Percentiles rank a stretch among this genome's conserved stretches.
These are phyloP conservation scores for Oncorhynchus mykiss DNA, from an alignment of 2,113 vertebrate genomes.

Conservation along the genomic window DNA sequence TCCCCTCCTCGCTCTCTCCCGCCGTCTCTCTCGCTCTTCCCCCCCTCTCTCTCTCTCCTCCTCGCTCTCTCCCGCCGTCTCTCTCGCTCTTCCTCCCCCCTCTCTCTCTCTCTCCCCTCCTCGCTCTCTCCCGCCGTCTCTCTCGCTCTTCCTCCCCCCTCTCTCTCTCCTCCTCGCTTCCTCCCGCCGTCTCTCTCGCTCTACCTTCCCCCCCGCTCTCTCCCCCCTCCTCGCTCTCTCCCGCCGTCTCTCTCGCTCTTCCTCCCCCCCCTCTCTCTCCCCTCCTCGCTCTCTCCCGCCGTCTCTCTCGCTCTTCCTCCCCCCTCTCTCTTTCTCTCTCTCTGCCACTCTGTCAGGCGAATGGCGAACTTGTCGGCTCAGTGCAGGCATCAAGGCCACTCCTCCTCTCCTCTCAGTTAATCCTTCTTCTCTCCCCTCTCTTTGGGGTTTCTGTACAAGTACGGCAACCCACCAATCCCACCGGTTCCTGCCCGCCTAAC, in stretches of 20 bases:
- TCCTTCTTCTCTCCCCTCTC: background rate
- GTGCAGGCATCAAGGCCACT: constrained; percentile 26
- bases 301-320: background rate
- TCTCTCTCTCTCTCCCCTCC: background rate
- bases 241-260: no score
- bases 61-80: no score
- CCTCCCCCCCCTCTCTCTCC: no score
- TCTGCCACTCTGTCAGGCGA: background rate
- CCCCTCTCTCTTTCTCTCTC: background rate
- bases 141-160: background rate
- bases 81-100: no score
- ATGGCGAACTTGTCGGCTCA: background rate
- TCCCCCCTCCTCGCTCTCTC: background rate
- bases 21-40: no score
- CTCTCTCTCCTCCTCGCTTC: background rate
- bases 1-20: no score
- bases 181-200: background rate
- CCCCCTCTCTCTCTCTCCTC: no score
- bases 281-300: background rate
- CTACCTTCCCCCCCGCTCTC: background rate
- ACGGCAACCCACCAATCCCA: background rate
- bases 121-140: no score
- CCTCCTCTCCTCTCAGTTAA: constrained; percentile 11
- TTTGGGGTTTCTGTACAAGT: constrained; percentile 8
- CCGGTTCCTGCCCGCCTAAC: constrained; percentile 21